Evolutionary conservation across 1,140 invertebrate genomes (phyloP), one percentile per base, ranked within the genome.

Genomic region (Gryllus bimaculatus): DNA sequence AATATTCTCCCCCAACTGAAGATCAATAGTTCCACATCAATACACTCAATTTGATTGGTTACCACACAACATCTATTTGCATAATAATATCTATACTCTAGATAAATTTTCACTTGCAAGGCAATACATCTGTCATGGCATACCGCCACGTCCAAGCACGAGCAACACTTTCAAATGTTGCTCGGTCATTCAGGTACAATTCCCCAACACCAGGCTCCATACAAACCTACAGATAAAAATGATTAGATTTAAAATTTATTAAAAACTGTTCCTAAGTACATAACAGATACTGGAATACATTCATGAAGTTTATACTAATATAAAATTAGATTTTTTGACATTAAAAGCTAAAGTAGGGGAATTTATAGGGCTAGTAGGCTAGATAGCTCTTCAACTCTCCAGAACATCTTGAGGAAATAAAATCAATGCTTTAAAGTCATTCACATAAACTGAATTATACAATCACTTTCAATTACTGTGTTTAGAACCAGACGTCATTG

Each of bases 81-180:
- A 39, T 39, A 39, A 39, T 39, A 39, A 39, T 39, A 39, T 39
- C 26, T 39, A 39, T 39, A 39, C 26, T 39, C 26, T 39, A 39
- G 26, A 39, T 39, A 39, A 39, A 39, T 39, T 39, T 39, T 66
- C 18, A 66, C 54, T 66, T 66, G 54, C 54, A 66, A 13, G 54
- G 54, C 54, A 66, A 66, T 13, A 66, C 86, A 86, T 97, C 95
- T 82, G 94, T 91, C 94, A 97, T 97, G 8, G 96, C 96, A 87
- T 95, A 97, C 82, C 93, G 92, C 93, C 94, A 95, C 0, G 96
- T 97, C 95, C 96, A 98, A 7, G 91, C 87, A 48, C 93, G 88
- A 8, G 96, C 96, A 66, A 95, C 90, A 81, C 91, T 88, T 82
- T 97, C 94, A 85, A 96, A 98, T 48, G 89, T 89, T 75, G 89